Conservation (phyloP, 2,113 vertebrate genomes). For the Nibea coibor region DNA sequence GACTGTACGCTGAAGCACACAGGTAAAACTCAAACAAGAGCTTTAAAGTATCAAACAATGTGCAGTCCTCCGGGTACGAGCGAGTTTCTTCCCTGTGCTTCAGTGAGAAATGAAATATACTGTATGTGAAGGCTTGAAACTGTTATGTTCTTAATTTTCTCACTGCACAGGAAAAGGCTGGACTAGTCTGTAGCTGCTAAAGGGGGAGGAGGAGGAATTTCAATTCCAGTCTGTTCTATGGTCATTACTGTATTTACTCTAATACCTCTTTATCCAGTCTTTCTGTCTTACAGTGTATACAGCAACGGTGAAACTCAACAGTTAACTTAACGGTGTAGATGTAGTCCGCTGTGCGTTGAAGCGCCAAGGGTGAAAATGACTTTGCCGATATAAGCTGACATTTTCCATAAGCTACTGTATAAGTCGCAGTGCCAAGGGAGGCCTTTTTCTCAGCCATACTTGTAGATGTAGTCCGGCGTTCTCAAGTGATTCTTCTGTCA, state of each 20-base stretch:
- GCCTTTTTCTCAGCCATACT: conserved; percentile 56
- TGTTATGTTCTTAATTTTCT: conserved; percentile 79
- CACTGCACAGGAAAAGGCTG: conserved; percentile 68
- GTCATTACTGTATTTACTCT: conserved; percentile 76
- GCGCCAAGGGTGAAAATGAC: conserved; percentile 41
- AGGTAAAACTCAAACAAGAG: conserved; percentile 34
- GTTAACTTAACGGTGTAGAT: conserved; percentile 70
- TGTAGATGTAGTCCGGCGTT: conserved; percentile 42
- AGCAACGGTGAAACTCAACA: conserved; percentile 64
- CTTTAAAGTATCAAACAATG: conserved; percentile 39
- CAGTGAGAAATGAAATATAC: conserved; percentile 47
- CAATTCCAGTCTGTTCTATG: conserved; percentile 70
- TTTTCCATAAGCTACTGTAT: conserved; percentile 77
- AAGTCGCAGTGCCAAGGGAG: conserved; percentile 73
- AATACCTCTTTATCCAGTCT: conserved; percentile 79
- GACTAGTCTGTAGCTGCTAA: conserved; percentile 76
- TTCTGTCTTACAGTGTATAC: conserved; percentile 76
- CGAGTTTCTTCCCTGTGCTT: conserved; percentile 57
- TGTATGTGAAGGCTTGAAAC: conserved; percentile 79
- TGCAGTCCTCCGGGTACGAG: conserved; percentile 1
- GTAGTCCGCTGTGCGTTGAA: conserved; percentile 61
- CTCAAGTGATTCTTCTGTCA: conserved; percentile 34
- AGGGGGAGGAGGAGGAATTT: conserved; percentile 32
- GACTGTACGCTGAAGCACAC: conserved; percentile 66
- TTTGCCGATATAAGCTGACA: conserved; percentile 76